Base-by-base conservation (phyloP, 2,888 invertebrate species). In the Tetheella fluctuosa region DNA sequence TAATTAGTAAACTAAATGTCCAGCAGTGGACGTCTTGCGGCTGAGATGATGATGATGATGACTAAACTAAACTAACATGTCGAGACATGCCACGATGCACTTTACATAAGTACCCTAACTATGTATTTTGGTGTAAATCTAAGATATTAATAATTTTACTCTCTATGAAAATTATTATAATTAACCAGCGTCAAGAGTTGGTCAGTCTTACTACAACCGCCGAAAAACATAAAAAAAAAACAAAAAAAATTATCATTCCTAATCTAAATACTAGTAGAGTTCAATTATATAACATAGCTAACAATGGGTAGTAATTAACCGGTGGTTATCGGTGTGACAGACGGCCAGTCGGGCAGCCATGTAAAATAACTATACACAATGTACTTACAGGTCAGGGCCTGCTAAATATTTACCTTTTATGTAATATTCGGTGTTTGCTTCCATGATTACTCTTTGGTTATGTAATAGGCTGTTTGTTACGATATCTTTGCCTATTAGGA, bases 271-370 rank as follows among this genome's bases (percentile, higher is more conserved):
- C 39, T 15, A 39, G 39, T n/a, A 0, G 5, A n/a, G 10, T n/a
- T n/a, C 39, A n/a, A 39, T 39, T 4, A 39, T 39, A n/a, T n/a
- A 37, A 37, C 37, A 4, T 37, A 37, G 6, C 15, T 37, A 39
- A 39, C 39, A 39, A 39, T 39, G n/a, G 39, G 6, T 5, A 39
- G 39, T 39, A 34, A 39, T n/a, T 39, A 37, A 15, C 37, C 37
- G 37, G 13, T 15, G 39, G 39, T 39, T 39, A 39, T 39, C 39
- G 17, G 48, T 48, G 48, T 48, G 48, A 48, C 48, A 48, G 48
- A 20, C 48, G 20, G 48, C 17, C 48, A 15, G 17, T n/a, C 13
- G 42, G 20, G 17, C 20, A 48, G 10, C 48, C 10, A 10, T 48
- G 48, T 8, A 48, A 17, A 7, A 34, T 20, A 20, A 48, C 20